A percentile compares a stretch with the other conserved stretches of the same genome.
Evolutionary conservation across 2,797 vertebrate genomes (phyloP).

Genomic region (Enteromius fasciolatus): DNA sequence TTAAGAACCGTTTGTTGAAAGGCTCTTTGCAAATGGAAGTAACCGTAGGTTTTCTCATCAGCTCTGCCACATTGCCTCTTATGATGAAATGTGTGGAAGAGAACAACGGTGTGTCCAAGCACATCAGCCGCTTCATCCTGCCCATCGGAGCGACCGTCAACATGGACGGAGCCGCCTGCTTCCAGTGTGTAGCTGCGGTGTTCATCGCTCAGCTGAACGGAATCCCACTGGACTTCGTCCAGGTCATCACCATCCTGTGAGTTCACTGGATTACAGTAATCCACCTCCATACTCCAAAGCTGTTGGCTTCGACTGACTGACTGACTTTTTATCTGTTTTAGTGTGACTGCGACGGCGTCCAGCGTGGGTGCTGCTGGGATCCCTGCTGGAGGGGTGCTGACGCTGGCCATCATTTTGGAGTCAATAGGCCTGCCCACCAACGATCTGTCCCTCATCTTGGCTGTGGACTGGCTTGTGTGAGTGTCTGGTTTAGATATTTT

Average conservation of each 20-base stretch:
- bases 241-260: slow-evolving; percentile 90
- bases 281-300: not conserved
- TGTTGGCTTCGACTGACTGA: not conserved
- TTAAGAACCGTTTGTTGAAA: not conserved
- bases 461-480: slow-evolving; percentile 94
- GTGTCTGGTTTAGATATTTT: slow-evolving; percentile 61
- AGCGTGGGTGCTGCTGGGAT: slow-evolving; percentile 92
- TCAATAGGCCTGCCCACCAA: slow-evolving; percentile 84
- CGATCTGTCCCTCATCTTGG: slow-evolving; percentile 89
- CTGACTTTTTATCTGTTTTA: slow-evolving; percentile 57
- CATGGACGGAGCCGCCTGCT: slow-evolving; percentile 91
- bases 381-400: slow-evolving; percentile 87
- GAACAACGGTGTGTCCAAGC: slow-evolving; percentile 85
- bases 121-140: slow-evolving; percentile 91
- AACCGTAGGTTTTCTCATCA: slow-evolving; percentile 52
- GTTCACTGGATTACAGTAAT: slow-evolving; percentile 55
- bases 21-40: not conserved
- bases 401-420: slow-evolving; percentile 89
- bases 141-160: slow-evolving; percentile 92
- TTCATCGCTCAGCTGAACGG: slow-evolving; percentile 89
- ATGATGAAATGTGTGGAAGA: slow-evolving; percentile 95
- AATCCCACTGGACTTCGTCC: slow-evolving; percentile 80
- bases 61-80: slow-evolving; percentile 87
- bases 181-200: slow-evolving; percentile 90
- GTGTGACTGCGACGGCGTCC: slow-evolving; percentile 89